Base-by-base conservation (phyloP, 1,140 invertebrate species). In the Caligus rogercresseyi region DNA sequence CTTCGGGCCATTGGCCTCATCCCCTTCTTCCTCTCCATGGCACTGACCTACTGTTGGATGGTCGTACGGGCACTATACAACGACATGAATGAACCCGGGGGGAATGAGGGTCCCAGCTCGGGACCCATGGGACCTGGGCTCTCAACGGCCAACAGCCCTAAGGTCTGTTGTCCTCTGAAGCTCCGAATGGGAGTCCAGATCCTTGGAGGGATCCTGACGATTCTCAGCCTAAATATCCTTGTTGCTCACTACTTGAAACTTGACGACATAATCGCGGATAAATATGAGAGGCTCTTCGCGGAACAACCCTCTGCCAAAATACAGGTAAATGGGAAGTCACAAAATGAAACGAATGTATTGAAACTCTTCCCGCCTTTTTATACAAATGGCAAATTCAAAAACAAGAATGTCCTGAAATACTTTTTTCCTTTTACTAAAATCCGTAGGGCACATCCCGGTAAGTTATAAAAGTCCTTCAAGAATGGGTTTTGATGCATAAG, bases 191-290 rank as follows among this genome's bases (percentile, higher is more conserved):
- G 58, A n/a, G 61, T 63, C 3, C 61, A 63, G 24, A 56, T 54
- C 20, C 19, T 63, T 14, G 61, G 52, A 1, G 61, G 61, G 14
- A 56, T 63, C 21, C 54, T 63, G 18, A 23, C 61, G 14, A 63
- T 63, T n/a, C 19, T 55, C 2, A 57, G 52, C 16, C 43, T 19
- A 25, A 20, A 57, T 14, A 19, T 63, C 1, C 61, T 63, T 23
- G 20, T 63, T 54, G 14, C 20, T 1, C 25, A 63, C 24, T 63
- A 58, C 21, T 51, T 25, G 19, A 63, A 63, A 55, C 54, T 63
- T n/a, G 61, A 63, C 25, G 16, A 56, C 19, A 24, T 63, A 19
- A 63, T 63, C 21, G 25, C 14, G 7, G 52, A 24, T 16, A 63
- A 63, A 19, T 63, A 54, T 19, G 2, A 54, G 4, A 15, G 25